phyloP scores from a whole-genome alignment of 1,140 invertebrate genomes.

The Heliconius congener region DNA sequence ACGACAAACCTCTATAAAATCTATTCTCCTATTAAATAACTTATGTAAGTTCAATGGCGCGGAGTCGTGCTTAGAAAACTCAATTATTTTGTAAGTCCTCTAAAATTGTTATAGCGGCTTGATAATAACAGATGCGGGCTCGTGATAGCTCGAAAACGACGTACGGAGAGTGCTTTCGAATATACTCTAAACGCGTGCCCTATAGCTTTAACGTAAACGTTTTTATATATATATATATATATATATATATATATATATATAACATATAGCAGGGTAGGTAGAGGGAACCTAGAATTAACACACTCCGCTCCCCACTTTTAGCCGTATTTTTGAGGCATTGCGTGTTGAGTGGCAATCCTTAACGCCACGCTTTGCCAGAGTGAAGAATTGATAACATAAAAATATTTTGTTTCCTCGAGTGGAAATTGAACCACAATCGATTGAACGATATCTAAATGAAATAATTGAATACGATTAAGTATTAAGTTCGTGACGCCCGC shows the following conservation, averaged over 20 bases:
- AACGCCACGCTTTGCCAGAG: too few species aligned
- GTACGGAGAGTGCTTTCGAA: constrained; percentile 26
- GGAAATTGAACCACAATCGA: not conserved
- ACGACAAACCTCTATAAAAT: not conserved
- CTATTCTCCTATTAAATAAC: constrained; percentile 19
- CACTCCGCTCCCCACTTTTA: too few species aligned
- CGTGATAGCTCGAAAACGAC: constrained; percentile 45
- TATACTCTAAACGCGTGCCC: constrained; percentile 24
- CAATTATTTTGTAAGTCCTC: constrained; percentile 77
- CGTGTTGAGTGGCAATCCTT: too few species aligned
- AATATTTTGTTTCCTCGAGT: too few species aligned
- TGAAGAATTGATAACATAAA: too few species aligned
- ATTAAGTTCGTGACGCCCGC: constrained; percentile 35
- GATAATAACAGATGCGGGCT: constrained; percentile 68
- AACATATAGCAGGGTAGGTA: too few species aligned
- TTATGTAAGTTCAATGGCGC: constrained; percentile 67
- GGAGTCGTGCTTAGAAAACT: constrained; percentile 74
- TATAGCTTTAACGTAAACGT: constrained; percentile 24
- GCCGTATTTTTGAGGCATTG: too few species aligned
- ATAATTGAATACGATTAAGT: constrained; percentile 34
- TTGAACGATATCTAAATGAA: constrained; percentile 31
- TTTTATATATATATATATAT: too few species aligned
- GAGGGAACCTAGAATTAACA: too few species aligned
- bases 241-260: too few species aligned
- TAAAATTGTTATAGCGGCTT: constrained; percentile 73